phyloP scores from a whole-genome alignment of 2,113 vertebrate species.

The Scophthalmus maximus region DNA sequence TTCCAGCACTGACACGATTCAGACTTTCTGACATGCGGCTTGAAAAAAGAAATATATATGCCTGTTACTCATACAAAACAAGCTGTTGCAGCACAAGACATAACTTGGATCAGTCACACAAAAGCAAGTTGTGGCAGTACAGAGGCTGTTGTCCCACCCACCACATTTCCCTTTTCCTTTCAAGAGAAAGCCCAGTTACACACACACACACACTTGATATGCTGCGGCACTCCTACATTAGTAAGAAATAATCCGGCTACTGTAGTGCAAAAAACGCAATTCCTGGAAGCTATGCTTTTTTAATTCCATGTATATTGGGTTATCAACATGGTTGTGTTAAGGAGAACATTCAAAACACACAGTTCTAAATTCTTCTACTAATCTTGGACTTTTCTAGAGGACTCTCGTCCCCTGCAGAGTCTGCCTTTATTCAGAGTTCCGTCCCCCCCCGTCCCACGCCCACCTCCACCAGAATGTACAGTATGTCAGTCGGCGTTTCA shows the following conservation, averaged over 20 bases:
- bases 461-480: constrained; percentile 65
- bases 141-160: constrained; percentile 43
- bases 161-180: constrained; percentile 28
- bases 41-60: constrained; percentile 31
- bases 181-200: constrained; percentile 10
- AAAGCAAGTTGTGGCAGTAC: constrained; percentile 47
- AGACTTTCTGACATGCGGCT: constrained; percentile 10
- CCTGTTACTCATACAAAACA: constrained; percentile 38
- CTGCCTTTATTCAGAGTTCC: constrained; percentile 28
- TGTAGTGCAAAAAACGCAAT: constrained; percentile 12
- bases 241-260: neutral
- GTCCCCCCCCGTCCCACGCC: constrained; percentile 33
- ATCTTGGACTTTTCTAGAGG: no score
- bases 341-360: neutral
- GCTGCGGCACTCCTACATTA: constrained; percentile 24
- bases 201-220: neutral
- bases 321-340: neutral
- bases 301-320: neutral
- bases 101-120: constrained; percentile 30
- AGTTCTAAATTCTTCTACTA: neutral
- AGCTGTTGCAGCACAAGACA: constrained; percentile 37
- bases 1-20: constrained; percentile 4
- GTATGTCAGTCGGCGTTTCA: constrained; percentile 26
- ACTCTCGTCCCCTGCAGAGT: constrained; percentile 10
- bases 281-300: neutral